Evolutionary conservation across 92 coral and sea anemone species (phyloP).

Genomic region (Heteractis magnifica): DNA sequence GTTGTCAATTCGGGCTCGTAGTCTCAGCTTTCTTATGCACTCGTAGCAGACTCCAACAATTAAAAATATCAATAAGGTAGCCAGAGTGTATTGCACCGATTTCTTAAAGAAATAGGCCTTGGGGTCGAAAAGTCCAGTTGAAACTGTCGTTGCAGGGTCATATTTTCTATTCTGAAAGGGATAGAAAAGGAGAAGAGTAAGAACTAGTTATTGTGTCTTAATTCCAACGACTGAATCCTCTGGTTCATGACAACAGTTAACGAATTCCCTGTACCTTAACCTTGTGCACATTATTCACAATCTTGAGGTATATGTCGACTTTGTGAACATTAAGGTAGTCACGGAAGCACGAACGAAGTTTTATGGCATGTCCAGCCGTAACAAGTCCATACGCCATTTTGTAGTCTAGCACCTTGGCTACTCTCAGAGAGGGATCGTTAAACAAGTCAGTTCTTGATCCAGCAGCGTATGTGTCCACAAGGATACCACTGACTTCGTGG

Average conservation of each 20-base stretch:
- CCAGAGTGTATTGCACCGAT: constrained; percentile 39
- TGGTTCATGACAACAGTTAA: too few species aligned
- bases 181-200: not conserved
- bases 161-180: constrained; percentile 12
- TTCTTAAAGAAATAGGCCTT: constrained; percentile 27
- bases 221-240: not conserved
- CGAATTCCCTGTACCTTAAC: constrained; percentile 36
- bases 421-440: constrained; percentile 36
- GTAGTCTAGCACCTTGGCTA: constrained; percentile 51
- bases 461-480: constrained; percentile 64
- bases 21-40: constrained; percentile 37
- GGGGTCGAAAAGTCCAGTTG: constrained; percentile 51
- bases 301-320: constrained; percentile 39
- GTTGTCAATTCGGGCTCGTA: constrained; percentile 33
- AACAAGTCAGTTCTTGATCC: constrained; percentile 59
- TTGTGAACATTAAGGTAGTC: constrained; percentile 26
- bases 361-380: constrained; percentile 45
- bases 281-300: constrained; percentile 40
- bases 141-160: constrained; percentile 10
- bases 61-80: constrained; percentile 11
- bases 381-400: constrained; percentile 72
- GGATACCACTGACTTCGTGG: constrained; percentile 48
- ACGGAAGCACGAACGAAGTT: constrained; percentile 49
- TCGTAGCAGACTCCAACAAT: constrained; percentile 42
- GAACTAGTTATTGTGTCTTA: not conserved